Conservation (phyloP, 2,113 vertebrate species). For the Cyanoderma ruficeps region DNA sequence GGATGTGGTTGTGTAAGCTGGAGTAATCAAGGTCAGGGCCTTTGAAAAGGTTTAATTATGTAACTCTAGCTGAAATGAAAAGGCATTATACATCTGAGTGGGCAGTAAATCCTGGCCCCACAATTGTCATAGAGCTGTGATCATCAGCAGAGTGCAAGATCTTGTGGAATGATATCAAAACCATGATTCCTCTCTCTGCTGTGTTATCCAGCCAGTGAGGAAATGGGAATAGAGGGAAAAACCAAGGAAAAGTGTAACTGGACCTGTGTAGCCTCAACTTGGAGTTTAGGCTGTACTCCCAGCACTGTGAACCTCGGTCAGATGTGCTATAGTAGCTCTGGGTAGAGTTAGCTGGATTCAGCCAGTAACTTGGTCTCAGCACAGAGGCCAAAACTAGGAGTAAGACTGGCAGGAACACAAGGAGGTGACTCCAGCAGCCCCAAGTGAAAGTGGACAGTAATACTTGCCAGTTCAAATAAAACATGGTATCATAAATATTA, state of each 20-base stretch:
- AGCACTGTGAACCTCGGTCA: background rate
- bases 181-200: background rate
- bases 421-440: background rate
- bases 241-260: background rate
- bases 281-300: background rate
- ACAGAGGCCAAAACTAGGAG: background rate
- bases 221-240: background rate
- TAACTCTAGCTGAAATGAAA: background rate
- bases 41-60: background rate
- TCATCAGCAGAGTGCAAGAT: background rate
- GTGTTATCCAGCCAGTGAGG: background rate
- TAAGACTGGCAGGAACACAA: background rate
- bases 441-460: background rate
- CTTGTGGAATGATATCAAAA: background rate
- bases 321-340: background rate
- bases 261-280: accelerated
- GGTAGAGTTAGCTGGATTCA: background rate
- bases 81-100: background rate
- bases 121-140: background rate
- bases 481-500: background rate
- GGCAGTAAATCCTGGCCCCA: background rate
- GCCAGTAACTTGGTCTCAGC: background rate
- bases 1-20: background rate
- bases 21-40: background rate
- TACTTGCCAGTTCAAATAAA: background rate